phyloP scores from a whole-genome alignment of 2,888 invertebrate species.

The Diplolepis rosae region DNA sequence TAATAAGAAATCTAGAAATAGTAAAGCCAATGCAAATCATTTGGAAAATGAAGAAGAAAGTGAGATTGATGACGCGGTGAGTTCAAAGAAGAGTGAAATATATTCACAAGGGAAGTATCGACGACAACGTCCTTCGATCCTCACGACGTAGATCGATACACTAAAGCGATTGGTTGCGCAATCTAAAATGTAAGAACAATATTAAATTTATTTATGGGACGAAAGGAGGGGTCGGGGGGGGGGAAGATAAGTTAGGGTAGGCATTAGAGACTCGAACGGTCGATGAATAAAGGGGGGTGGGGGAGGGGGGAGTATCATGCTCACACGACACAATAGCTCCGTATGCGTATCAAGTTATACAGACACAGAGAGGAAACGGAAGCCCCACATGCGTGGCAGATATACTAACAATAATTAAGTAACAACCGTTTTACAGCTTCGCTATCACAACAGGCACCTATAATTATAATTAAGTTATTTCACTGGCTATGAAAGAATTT shows the following conservation, averaged over 20 bases:
- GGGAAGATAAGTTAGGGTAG: conserved; percentile 36
- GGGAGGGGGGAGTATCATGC: conserved; percentile 45
- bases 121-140: conserved; percentile 45
- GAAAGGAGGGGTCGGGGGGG: conserved; percentile 42
- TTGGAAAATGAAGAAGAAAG: neutral
- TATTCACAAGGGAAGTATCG: neutral
- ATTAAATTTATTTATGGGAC: conserved; percentile 63
- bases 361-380: conserved; percentile 49
- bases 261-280: conserved; percentile 33
- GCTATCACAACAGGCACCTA: conserved; percentile 33
- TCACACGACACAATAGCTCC: conserved; percentile 44
- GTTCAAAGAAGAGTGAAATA: neutral
- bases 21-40: neutral
- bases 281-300: conserved; percentile 48
- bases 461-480: conserved; percentile 31
- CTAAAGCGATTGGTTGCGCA: conserved; percentile 59
- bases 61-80: neutral
- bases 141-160: conserved; percentile 44
- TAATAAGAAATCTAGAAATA: neutral
- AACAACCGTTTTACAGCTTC: conserved; percentile 52
- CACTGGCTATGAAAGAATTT: conserved; percentile 20
- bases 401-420: conserved; percentile 50
- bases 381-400: conserved; percentile 51
- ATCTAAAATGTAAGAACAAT: conserved; percentile 61
- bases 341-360: conserved; percentile 51